Conservation (phyloP, 2,113 vertebrate genomes). For the Lepus americanus region DNA sequence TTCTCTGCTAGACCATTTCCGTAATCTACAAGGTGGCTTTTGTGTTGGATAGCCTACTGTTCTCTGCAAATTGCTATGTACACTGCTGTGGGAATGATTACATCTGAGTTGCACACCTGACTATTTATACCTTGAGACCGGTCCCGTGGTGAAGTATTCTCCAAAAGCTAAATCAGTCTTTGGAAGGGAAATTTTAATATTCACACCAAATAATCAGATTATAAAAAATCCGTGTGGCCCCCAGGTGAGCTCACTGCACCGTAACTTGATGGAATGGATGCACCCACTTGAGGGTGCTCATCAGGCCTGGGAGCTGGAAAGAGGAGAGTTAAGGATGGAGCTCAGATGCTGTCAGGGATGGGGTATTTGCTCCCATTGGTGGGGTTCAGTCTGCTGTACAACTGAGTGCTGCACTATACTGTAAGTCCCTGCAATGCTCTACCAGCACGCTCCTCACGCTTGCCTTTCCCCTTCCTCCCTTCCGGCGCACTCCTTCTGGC, state of each 20-base stretch:
- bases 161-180: neutral
- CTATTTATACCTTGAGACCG: neutral
- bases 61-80: neutral
- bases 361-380: too few species aligned
- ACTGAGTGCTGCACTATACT: neutral
- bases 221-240: neutral
- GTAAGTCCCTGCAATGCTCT: neutral
- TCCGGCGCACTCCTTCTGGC: neutral
- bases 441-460: neutral
- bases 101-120: neutral
- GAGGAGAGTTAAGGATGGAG: neutral
- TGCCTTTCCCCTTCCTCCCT: neutral
- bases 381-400: neutral
- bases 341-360: neutral
- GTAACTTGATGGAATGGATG: neutral
- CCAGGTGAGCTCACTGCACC: neutral
- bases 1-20: slow-evolving; percentile 2
- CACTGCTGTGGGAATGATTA: neutral
- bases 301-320: neutral
- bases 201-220: neutral
- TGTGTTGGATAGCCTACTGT: neutral
- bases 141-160: neutral
- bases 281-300: neutral
- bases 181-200: neutral
- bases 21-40: neutral